phyloP scores from a whole-genome alignment of 2,113 vertebrate genomes.

The Ceyx melanurus region DNA sequence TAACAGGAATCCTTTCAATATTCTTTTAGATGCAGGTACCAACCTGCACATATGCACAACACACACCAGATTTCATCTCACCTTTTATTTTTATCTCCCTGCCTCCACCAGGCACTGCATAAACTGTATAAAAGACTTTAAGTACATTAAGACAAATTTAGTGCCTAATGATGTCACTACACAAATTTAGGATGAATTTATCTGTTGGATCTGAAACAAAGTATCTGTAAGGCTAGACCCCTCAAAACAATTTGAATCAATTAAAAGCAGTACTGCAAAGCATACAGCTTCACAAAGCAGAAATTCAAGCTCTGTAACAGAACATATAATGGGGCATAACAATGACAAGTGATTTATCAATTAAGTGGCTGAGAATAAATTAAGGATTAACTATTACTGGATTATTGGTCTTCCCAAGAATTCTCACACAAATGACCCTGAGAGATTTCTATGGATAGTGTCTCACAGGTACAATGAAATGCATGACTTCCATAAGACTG shows the following conservation, averaged over 20 bases:
- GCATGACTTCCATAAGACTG: not conserved
- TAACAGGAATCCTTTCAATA: not conserved
- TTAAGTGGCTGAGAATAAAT: not conserved
- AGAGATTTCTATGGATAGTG: not conserved
- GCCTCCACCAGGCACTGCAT: not conserved
- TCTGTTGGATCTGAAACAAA: not conserved
- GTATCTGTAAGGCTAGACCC: not conserved
- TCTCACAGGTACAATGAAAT: not conserved
- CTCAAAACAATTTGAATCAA: not conserved
- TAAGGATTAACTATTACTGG: not conserved
- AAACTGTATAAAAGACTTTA: not conserved
- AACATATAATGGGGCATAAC: not conserved
- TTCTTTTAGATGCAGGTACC: rapidly evolving
- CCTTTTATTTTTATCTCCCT: not conserved
- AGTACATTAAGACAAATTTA: not conserved
- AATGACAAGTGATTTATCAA: not conserved
- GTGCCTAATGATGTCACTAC: not conserved
- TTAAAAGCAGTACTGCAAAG: not conserved
- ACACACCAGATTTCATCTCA: not conserved
- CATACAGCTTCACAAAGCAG: not conserved
- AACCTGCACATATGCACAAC: rapidly evolving
- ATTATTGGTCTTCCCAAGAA: not conserved
- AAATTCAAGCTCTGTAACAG: not conserved
- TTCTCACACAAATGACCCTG: not conserved
- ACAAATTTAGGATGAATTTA: not conserved